Conservation (phyloP, 2,113 vertebrate genomes). For the Fukomys damarensis region DNA sequence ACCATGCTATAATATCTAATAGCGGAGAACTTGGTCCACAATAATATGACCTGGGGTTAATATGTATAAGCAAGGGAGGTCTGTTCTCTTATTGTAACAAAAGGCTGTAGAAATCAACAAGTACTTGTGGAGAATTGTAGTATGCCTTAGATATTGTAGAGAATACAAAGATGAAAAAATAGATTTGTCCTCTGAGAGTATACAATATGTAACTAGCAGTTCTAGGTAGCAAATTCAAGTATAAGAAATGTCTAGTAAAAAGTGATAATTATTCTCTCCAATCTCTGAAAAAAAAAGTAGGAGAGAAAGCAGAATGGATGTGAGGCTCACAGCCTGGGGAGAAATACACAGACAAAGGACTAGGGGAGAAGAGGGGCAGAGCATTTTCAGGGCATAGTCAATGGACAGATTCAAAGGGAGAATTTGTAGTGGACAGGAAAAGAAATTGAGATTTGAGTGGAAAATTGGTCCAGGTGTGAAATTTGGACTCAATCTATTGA, state of each 20-base stretch:
- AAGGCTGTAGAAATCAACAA: constrained; percentile 24
- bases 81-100: not conserved
- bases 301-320: not conserved
- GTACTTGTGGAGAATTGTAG: not conserved
- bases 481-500: not conserved
- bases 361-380: not conserved
- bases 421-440: not conserved
- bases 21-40: not conserved
- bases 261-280: not conserved
- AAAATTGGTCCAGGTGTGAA: not conserved
- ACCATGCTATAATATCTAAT: constrained; percentile 1
- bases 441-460: not conserved
- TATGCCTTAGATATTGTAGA: not conserved
- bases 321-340: not conserved
- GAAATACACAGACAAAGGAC: not conserved
- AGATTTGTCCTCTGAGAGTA: not conserved
- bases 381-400: not conserved
- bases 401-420: not conserved
- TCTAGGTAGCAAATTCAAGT: not conserved
- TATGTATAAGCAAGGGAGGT: not conserved
- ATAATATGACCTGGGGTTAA: constrained; percentile 28
- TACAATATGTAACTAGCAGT: not conserved
- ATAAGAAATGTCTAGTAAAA: not conserved
- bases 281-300: not conserved
- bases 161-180: not conserved